Evolutionary conservation across 2,113 vertebrate species (phyloP).

Genomic region (Chiloscyllium plagiosum): DNA sequence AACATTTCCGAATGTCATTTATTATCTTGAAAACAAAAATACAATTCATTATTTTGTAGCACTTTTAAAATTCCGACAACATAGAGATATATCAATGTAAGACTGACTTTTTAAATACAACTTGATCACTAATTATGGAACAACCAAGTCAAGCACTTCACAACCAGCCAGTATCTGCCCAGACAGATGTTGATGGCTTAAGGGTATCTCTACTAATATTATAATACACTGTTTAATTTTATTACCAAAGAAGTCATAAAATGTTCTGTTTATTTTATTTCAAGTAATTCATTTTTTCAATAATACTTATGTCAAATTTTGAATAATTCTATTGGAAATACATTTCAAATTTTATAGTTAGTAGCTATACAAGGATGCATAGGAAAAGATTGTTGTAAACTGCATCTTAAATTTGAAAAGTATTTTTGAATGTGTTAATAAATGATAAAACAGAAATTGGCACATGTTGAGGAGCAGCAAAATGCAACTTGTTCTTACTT

Average conservation of each 20-base stretch:
- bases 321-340: background rate
- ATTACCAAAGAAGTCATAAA: background rate
- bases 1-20: background rate
- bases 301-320: background rate
- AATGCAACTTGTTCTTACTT: background rate
- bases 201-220: background rate
- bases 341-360: background rate
- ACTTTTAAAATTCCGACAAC: background rate
- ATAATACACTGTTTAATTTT: background rate
- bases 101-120: background rate
- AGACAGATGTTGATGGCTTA: background rate
- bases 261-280: background rate
- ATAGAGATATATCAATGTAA: background rate
- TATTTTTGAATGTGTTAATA: background rate
- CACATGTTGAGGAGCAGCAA: background rate
- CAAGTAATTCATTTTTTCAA: background rate
- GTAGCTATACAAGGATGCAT: background rate
- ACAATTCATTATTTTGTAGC: background rate
- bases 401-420: background rate
- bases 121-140: background rate
- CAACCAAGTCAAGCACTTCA: background rate
- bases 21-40: background rate
- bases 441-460: background rate
- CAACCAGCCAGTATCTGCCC: background rate
- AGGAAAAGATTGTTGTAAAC: background rate